Conservation (phyloP, 1,140 invertebrate species). For the Melipona quadrifasciata region DNA sequence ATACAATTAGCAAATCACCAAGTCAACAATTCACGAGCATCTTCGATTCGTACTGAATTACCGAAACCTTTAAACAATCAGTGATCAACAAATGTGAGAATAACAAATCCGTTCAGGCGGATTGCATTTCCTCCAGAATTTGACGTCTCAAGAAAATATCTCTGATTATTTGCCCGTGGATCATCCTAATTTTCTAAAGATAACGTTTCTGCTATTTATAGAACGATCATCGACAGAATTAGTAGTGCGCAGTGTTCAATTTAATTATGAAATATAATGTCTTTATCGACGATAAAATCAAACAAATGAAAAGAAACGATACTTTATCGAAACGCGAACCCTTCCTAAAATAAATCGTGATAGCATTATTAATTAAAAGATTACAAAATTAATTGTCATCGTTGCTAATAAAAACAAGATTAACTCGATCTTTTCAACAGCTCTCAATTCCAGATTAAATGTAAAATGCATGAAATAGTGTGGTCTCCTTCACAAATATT, state of each 20-base stretch:
- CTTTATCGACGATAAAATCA: too few relatives aligned
- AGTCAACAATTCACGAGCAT: background rate
- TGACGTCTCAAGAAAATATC: background rate
- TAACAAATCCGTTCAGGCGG: background rate
- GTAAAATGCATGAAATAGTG: too few relatives aligned
- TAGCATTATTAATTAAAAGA: too few relatives aligned
- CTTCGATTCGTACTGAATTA: background rate
- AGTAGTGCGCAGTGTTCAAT: background rate
- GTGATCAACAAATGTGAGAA: background rate
- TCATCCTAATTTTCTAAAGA: background rate
- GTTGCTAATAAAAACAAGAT: too few relatives aligned
- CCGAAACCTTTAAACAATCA: background rate
- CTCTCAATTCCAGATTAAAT: too few relatives aligned
- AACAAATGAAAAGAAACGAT: background rate
- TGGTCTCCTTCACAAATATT: too few relatives aligned
- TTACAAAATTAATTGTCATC: too few relatives aligned
- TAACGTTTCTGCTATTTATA: slow-evolving; percentile 1
- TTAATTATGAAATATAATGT: background rate
- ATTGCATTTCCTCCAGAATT: background rate
- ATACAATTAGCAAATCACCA: background rate
- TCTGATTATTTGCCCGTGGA: background rate
- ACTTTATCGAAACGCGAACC: background rate
- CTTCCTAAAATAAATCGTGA: background rate
- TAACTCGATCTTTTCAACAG: too few relatives aligned
- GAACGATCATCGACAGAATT: background rate